A percentile compares a stretch with the other conserved stretches of the same genome.
phyloP scores from a whole-genome alignment of 2,797 vertebrate species.

The Ceyx erithaca region DNA sequence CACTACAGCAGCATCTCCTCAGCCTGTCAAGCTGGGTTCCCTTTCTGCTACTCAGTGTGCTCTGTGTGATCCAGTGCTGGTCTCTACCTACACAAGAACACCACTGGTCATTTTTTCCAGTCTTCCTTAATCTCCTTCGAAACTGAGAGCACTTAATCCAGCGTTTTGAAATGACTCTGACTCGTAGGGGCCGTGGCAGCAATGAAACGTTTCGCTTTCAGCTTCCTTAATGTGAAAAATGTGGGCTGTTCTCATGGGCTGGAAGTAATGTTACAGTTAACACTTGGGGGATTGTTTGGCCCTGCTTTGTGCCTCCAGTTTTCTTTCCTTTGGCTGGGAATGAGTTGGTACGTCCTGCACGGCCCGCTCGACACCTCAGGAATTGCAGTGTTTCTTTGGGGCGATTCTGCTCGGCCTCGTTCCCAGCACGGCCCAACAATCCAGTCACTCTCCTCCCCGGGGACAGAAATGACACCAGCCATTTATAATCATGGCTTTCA shows the following conservation, averaged over 20 bases:
- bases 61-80: neutral
- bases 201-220: neutral
- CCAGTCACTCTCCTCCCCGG: conserved; percentile 18
- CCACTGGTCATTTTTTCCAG: neutral
- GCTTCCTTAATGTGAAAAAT: neutral
- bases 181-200: neutral
- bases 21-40: neutral
- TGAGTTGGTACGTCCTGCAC: neutral
- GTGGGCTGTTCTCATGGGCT: rapidly evolving
- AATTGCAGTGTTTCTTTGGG: neutral
- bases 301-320: neutral
- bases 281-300: neutral
- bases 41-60: neutral
- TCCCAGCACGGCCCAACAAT: neutral
- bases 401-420: neutral
- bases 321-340: neutral
- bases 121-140: neutral
- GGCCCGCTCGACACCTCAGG: neutral
- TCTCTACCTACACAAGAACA: neutral
- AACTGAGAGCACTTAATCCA: neutral
- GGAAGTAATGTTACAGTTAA: neutral
- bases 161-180: neutral
- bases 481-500: conserved; percentile 26
- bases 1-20: neutral
- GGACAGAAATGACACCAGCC: conserved; percentile 13